Conservation (phyloP, 2,113 vertebrate species). For the Hyla sarda region DNA sequence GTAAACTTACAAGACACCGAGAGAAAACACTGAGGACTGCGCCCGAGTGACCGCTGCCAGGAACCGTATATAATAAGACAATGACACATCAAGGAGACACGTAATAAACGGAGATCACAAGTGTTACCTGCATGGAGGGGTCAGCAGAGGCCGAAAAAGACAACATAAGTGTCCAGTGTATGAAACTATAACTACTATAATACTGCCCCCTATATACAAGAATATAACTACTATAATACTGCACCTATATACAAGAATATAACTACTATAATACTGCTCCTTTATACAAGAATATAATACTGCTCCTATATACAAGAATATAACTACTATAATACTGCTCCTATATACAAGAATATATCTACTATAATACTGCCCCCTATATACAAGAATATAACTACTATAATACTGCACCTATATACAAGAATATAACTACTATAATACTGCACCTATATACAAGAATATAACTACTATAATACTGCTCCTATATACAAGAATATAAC, state of each 20-base stretch:
- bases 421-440: too few species aligned
- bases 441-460: too few species aligned
- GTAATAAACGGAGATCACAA: neutral
- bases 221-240: too few species aligned
- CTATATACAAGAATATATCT: neutral
- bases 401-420: too few species aligned
- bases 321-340: neutral
- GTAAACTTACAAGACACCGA: neutral
- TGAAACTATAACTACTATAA: neutral
- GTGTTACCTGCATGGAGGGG: neutral
- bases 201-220: too few species aligned
- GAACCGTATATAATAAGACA: neutral
- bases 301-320: neutral
- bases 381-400: neutral
- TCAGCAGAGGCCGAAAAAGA: neutral
- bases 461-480: neutral
- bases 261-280: too few species aligned
- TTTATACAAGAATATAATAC: too few species aligned
- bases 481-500: neutral
- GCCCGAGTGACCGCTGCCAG: neutral
- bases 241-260: too few species aligned
- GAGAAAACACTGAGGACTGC: neutral
- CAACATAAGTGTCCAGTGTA: too few species aligned
- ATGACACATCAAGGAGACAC: neutral
- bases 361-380: neutral